phyloP scores from a whole-genome alignment of 2,113 vertebrate genomes.

The Salvelinus namaycush region DNA sequence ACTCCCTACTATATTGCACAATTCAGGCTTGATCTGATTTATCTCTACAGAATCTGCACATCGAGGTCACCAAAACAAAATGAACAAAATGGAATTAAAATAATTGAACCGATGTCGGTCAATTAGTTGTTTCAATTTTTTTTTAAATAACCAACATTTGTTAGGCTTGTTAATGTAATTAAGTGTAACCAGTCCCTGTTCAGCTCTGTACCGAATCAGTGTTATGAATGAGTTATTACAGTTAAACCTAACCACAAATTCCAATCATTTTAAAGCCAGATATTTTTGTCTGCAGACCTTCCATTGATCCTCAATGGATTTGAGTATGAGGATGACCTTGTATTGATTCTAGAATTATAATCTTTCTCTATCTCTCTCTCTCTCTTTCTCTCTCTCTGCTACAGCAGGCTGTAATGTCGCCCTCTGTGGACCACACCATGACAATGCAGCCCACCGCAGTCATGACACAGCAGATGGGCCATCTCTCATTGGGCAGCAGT shows the following conservation, averaged over 20 bases:
- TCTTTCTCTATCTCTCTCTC: neutral
- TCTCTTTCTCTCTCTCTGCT: neutral
- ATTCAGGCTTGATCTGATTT: no score
- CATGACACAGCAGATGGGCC: conserved; percentile 98
- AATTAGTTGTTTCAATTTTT: no score
- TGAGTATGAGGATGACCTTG: neutral
- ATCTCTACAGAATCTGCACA: no score
- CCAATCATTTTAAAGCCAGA: neutral
- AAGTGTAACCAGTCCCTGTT: no score
- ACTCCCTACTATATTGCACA: no score
- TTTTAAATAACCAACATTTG: no score
- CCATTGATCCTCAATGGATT: neutral
- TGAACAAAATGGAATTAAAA: no score
- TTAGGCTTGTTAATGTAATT: no score
- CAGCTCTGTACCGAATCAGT: neutral
- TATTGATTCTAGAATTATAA: neutral
- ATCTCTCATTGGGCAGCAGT: conserved; percentile 92
- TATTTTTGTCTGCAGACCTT: neutral
- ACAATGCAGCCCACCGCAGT: conserved; percentile 94
- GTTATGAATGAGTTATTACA: neutral
- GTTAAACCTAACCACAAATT: neutral
- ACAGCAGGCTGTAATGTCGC: conserved; percentile 72
- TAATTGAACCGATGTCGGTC: no score
- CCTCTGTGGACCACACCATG: conserved; percentile 90
- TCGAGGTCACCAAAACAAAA: no score